Conservation (phyloP, 2,888 invertebrate species). For the Nephrotoma appendiculata region DNA sequence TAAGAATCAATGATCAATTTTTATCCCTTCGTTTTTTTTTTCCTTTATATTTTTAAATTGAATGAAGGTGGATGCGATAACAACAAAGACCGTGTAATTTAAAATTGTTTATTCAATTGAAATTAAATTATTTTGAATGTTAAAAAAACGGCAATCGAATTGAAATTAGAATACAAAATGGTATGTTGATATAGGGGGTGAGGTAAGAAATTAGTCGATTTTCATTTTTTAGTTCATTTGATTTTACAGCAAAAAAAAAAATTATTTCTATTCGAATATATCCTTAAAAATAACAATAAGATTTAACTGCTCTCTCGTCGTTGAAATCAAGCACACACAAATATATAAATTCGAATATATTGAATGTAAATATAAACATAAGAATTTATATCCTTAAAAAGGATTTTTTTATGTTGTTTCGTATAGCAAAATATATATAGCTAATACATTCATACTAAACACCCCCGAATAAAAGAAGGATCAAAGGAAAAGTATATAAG, state of each 20-base stretch:
- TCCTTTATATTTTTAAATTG: background rate
- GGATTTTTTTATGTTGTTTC: background rate
- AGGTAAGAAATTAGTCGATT: background rate
- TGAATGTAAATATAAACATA: background rate
- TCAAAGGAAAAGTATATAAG: background rate
- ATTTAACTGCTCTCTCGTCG: background rate
- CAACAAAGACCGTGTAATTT: background rate
- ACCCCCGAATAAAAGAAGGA: background rate
- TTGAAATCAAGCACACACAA: background rate
- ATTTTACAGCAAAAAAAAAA: background rate
- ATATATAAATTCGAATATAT: background rate
- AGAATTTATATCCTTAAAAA: background rate
- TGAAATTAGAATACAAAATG: background rate
- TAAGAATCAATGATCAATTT: background rate
- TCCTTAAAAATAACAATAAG: background rate
- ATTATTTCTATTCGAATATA: background rate
- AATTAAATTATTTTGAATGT: background rate
- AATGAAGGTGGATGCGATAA: background rate
- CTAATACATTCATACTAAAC: background rate
- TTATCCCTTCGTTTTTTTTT: background rate
- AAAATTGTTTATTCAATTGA: background rate
- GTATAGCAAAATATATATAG: background rate
- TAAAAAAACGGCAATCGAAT: background rate
- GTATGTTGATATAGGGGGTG: background rate
- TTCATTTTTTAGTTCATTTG: background rate